Conservation (phyloP, 2,113 vertebrate species). For the Oncorhynchus clarkii region DNA sequence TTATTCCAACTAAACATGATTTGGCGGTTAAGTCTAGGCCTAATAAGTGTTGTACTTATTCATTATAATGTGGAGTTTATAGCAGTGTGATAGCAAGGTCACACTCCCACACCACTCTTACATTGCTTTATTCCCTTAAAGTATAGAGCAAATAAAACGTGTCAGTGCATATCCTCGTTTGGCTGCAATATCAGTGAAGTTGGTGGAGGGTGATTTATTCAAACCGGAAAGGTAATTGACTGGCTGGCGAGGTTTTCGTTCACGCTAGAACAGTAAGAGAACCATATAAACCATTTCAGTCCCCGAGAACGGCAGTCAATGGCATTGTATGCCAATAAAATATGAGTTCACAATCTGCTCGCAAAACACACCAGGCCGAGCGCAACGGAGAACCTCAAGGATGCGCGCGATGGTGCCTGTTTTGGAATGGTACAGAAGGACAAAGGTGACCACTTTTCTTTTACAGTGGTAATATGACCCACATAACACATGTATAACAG, state of each 20-base stretch:
- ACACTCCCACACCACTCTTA: no score
- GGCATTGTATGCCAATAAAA: slow-evolving; percentile 16
- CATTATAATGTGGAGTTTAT: no score
- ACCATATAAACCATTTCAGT: slow-evolving; percentile 6
- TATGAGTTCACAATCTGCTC: slow-evolving; percentile 10
- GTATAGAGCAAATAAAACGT: slow-evolving; percentile 54
- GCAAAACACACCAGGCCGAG: slow-evolving; percentile 4
- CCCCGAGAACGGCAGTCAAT: slow-evolving; percentile 6
- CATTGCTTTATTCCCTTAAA: slow-evolving; percentile 47
- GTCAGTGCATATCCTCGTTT: slow-evolving; percentile 55
- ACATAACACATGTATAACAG: neutral
- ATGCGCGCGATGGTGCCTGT: no score
- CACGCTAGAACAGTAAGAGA: slow-evolving; percentile 27
- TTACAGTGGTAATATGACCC: neutral
- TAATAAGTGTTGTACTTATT: no score
- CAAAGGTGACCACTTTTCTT: neutral
- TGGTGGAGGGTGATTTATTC: neutral
- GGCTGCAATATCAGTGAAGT: slow-evolving; percentile 39
- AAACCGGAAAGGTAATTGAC: slow-evolving; percentile 42
- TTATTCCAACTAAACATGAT: no score
- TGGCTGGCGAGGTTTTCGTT: slow-evolving; percentile 36
- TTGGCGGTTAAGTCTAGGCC: no score
- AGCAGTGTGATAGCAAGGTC: no score
- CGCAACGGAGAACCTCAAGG: neutral
- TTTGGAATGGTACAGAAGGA: neutral